phyloP scores from a whole-genome alignment of 2,888 invertebrate genomes.

The Harpagoxenus sublaevis region DNA sequence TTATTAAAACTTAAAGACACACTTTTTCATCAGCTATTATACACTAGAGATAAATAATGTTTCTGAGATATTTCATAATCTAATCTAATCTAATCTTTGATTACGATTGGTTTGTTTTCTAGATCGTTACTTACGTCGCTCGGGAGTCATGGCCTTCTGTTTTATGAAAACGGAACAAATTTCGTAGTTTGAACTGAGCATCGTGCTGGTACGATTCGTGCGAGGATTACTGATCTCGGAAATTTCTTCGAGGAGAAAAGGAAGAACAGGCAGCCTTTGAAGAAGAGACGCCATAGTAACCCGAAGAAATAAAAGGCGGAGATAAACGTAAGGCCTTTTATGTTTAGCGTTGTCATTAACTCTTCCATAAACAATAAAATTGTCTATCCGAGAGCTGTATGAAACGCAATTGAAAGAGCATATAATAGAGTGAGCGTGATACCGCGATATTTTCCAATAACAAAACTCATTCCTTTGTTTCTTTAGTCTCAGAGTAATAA shows the following conservation, averaged over 20 bases:
- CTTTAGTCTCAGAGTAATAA: not conserved
- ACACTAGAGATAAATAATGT: slow-evolving; percentile 18
- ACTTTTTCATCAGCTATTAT: slow-evolving; percentile 7
- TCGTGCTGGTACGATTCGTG: slow-evolving; percentile 1
- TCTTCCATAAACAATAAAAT: not conserved
- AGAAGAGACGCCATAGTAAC: slow-evolving; percentile 10
- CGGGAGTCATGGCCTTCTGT: slow-evolving; percentile 62
- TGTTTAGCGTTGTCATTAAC: slow-evolving; percentile 22
- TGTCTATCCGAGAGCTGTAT: not conserved
- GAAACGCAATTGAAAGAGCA: not conserved
- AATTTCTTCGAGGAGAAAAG: not conserved
- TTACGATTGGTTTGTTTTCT: slow-evolving; percentile 56
- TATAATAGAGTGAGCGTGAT: not conserved
- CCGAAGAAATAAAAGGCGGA: slow-evolving; percentile 33
- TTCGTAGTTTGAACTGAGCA: slow-evolving; percentile 9
- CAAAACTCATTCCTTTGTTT: not conserved
- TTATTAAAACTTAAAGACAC: slow-evolving; percentile 7
- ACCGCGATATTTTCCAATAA: not conserved
- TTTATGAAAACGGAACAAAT: slow-evolving; percentile 56
- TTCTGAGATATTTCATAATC: slow-evolving; percentile 41
- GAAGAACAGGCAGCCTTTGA: slow-evolving; percentile 6
- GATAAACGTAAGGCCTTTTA: slow-evolving; percentile 32
- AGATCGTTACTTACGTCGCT: slow-evolving; percentile 58
- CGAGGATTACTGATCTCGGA: slow-evolving; percentile 25
- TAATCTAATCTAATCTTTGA: slow-evolving; percentile 64